These are phyloP conservation scores for Cricetomys ansorgei DNA, from an alignment of 2,113 vertebrate genomes.

Conservation along the genomic window DNA sequence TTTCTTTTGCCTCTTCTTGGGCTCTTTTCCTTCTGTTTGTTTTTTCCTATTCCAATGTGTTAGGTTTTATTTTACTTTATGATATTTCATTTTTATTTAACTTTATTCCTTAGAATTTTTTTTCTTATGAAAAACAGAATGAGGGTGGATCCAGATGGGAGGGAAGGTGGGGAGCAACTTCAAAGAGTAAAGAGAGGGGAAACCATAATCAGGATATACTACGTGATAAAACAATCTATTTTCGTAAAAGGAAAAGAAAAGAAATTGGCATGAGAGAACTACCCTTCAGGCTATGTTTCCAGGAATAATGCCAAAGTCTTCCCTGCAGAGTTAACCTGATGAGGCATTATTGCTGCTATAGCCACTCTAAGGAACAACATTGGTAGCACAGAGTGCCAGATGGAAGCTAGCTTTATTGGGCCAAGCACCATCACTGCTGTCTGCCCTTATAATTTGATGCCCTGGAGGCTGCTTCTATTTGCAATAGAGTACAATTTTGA, in stretches of 20 bases:
- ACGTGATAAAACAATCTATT: not conserved
- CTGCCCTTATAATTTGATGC: not conserved
- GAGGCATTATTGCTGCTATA: not conserved
- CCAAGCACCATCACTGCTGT: not conserved
- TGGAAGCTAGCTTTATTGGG: fast-evolving
- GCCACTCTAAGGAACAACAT: not conserved
- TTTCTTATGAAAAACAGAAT: not conserved
- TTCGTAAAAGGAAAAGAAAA: not conserved
- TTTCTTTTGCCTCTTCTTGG: too few species aligned
- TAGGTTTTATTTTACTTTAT: not conserved
- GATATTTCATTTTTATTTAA: not conserved
- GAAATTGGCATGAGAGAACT: not conserved
- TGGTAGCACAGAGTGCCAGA: not conserved
- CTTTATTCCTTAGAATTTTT: not conserved
- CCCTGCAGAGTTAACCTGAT: not conserved
- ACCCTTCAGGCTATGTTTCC: not conserved
- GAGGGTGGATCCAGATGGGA: not conserved
- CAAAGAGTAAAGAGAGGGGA: not conserved
- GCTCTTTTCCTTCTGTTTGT: too few species aligned
- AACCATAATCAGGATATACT: not conserved
- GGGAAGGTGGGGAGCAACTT: not conserved
- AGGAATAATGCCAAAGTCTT: not conserved
- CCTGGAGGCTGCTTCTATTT: not conserved
- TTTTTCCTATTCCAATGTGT: not conserved
- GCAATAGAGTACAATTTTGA: not conserved